Base-by-base conservation (phyloP, 1,140 invertebrate species). In the Lamellibrachia luymesi region DNA sequence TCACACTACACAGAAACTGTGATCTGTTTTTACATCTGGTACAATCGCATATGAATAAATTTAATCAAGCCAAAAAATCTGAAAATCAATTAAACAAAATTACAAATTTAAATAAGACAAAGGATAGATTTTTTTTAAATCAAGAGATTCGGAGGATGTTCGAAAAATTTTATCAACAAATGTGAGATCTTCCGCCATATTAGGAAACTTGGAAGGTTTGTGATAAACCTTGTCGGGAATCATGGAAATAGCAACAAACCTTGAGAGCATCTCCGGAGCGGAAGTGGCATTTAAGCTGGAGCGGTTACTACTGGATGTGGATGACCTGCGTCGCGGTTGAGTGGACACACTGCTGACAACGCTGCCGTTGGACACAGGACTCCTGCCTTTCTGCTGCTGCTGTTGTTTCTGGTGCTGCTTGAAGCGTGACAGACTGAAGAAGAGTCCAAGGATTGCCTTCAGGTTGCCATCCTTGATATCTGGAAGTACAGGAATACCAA, bases 371-470 rank as follows among this genome's bases (percentile, higher is more conserved):
- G 10, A 91, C 49, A 56, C n/a, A 50, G 7, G 51, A n/a, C 50
- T 51, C 27, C 49, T 56, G 92, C 51, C 38, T 1, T 80, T 10
- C 25, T 80, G 64, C 25, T 80, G 64, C 38, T 93, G 90, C 89
- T 95, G 94, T 25, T 94, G 93, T 96, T 99, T 99, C 92, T 98
- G 97, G 94, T 98, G 98, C 96, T 99, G 98, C 96, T 98, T 97
- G 94, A 95, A 98, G 92, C 98, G 97, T 80, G 98, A 99, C 92
- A 99, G 97, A 94, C 98, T 98, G 96, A 99, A 99, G 97, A 99
- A 98, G 92, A 99, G 97, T n/a, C 98, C 98, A 49, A 99, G 97
- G 92, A 99, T 98, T 51, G 98, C 97, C 97, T 98, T 98, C 94
- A 98, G 96, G 96, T 98, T 98, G 94, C 98, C 98, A 95, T 98